These are phyloP conservation scores for Diloba caeruleocephala DNA, from an alignment of 2,888 invertebrate species.

Conservation along the genomic window DNA sequence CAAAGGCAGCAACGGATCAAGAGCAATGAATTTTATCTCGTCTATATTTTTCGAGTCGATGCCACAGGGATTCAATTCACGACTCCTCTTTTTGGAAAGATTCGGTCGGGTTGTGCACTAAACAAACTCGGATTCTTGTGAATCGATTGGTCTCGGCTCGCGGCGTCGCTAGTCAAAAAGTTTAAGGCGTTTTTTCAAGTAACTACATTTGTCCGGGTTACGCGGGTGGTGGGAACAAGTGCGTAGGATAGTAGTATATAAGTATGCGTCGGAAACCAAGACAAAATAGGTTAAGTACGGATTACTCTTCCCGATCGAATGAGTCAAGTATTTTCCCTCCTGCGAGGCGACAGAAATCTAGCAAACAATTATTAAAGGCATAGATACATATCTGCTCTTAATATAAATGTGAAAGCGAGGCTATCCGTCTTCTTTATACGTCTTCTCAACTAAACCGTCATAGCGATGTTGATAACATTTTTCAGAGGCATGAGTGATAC, in stretches of 20 bases:
- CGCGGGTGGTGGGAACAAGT: conserved; percentile 61
- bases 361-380: no score
- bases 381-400: no score
- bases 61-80: conserved; percentile 78
- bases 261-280: conserved; percentile 33
- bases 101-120: conserved; percentile 78
- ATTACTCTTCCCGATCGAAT: no score
- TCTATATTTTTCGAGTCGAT: conserved; percentile 13
- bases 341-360: no score
- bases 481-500: no score
- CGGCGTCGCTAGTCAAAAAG: conserved; percentile 52
- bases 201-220: conserved; percentile 37
- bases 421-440: no score
- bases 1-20: conserved; percentile 54
- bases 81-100: conserved; percentile 82
- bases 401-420: no score
- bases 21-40: neutral
- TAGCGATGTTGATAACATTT: no score
- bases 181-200: conserved; percentile 60
- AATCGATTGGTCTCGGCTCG: conserved; percentile 81
- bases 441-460: no score
- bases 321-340: no score
- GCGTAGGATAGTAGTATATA: conserved; percentile 19
- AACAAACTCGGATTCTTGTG: conserved; percentile 80
- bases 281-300: conserved; percentile 33